phyloP scores from a whole-genome alignment of 2,113 vertebrate genomes.

The Rhodinocichla rosea region DNA sequence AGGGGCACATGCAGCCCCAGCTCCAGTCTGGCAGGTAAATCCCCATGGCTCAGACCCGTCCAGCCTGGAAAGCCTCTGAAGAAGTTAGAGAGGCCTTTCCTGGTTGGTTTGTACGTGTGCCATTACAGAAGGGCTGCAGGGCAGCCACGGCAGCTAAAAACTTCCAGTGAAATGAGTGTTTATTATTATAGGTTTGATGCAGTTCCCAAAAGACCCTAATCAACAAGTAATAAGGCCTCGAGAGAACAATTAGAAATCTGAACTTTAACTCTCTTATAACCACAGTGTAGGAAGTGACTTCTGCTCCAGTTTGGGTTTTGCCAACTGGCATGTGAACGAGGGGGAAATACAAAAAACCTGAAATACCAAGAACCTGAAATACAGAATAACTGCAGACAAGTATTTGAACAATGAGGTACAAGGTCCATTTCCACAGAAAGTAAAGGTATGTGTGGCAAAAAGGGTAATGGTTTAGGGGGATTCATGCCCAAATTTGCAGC shows the following conservation, averaged over 20 bases:
- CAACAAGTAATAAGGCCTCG: slow-evolving; percentile 89
- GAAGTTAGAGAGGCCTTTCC: background rate
- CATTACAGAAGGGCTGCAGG: background rate
- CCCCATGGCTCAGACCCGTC: background rate
- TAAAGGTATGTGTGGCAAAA: background rate
- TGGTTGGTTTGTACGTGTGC: background rate
- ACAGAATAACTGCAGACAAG: background rate
- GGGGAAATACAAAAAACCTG: background rate
- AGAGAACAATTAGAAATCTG: slow-evolving; percentile 89
- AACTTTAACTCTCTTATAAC: slow-evolving; percentile 82
- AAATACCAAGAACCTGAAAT: background rate
- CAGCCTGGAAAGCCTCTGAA: background rate
- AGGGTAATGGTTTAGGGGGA: background rate
- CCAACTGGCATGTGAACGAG: background rate
- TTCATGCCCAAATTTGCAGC: background rate
- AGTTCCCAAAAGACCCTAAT: slow-evolving; percentile 89
- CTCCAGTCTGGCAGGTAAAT: background rate
- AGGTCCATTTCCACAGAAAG: background rate
- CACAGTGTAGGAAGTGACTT: slow-evolving; percentile 44
- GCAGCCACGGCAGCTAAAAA: slow-evolving; percentile 54
- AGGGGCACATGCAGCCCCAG: background rate
- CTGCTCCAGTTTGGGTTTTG: background rate
- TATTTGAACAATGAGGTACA: background rate
- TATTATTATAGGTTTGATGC: slow-evolving; percentile 87
- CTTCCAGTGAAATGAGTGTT: slow-evolving; percentile 70